A percentile compares a stretch with the other conserved stretches of the same genome.
Evolutionary conservation across 2,888 invertebrate species (phyloP).

Genomic region (Drosophila acutilabella): DNA sequence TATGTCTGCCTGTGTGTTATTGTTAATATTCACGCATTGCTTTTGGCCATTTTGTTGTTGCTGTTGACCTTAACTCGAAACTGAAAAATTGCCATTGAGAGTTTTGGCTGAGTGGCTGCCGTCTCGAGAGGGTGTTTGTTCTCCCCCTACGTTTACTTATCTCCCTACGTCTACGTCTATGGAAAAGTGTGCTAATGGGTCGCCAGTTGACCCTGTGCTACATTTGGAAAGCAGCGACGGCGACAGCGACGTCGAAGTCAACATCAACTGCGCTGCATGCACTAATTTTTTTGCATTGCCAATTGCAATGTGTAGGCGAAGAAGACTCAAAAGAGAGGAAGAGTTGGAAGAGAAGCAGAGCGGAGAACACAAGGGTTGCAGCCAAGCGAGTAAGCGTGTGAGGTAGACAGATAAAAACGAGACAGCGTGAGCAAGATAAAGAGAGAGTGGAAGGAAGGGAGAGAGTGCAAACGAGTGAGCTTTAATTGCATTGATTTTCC

Average conservation of each 20-base stretch:
- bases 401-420: not conserved
- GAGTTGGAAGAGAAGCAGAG: not conserved
- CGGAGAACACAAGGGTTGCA: not conserved
- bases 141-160: not conserved
- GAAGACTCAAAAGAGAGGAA: not conserved
- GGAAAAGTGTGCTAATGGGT: slow-evolving; percentile 84
- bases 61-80: slow-evolving; percentile 80
- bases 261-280: slow-evolving; percentile 47
- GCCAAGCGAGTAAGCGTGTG: slow-evolving; percentile 13
- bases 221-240: slow-evolving; percentile 61
- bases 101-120: slow-evolving; percentile 53
- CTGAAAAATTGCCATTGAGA: slow-evolving; percentile 79
- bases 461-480: slow-evolving; percentile 17
- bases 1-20: slow-evolving; percentile 18
- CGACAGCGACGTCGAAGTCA: slow-evolving; percentile 7
- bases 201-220: slow-evolving; percentile 84
- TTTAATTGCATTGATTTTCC: slow-evolving; percentile 44
- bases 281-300: slow-evolving; percentile 70
- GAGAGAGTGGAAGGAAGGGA: not conserved
- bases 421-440: not conserved
- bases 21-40: slow-evolving; percentile 49
- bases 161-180: slow-evolving; percentile 26
- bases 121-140: slow-evolving; percentile 25
- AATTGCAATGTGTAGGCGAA: slow-evolving; percentile 25
- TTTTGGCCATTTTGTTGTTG: slow-evolving; percentile 51